These are phyloP conservation scores for Belonocnema kinseyi DNA, from an alignment of 1,140 invertebrate genomes.

Conservation along the genomic window DNA sequence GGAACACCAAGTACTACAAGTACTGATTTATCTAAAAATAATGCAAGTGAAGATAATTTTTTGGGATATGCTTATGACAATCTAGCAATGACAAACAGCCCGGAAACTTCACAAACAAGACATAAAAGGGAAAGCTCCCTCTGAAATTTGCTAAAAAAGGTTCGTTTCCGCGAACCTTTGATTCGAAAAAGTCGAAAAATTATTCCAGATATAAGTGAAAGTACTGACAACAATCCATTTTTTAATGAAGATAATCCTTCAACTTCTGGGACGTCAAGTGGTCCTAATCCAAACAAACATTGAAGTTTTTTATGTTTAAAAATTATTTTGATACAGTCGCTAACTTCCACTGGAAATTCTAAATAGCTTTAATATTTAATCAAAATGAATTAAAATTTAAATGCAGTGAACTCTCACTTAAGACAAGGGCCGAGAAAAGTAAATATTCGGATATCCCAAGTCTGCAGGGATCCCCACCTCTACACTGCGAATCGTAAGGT, in stretches of 20 bases:
- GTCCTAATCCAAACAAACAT: neutral
- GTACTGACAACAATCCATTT: neutral
- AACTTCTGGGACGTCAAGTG: neutral
- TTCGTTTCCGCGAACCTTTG: slow-evolving; percentile 19
- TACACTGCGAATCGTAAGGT: no score
- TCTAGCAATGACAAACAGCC: slow-evolving; percentile 80
- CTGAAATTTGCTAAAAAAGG: slow-evolving; percentile 43
- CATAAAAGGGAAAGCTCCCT: slow-evolving; percentile 70
- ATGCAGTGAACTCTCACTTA: no score
- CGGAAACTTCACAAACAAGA: slow-evolving; percentile 65
- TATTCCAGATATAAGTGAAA: neutral
- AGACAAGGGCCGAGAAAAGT: no score
- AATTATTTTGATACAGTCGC: neutral
- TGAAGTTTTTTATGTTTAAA: neutral
- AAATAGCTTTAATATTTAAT: no score
- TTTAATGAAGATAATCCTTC: neutral
- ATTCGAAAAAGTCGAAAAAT: neutral
- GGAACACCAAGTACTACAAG: slow-evolving; percentile 77
- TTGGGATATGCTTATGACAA: slow-evolving; percentile 84
- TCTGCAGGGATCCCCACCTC: no score
- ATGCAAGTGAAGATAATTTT: slow-evolving; percentile 81
- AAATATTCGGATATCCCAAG: no score
- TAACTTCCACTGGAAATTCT: no score
- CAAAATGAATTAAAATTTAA: no score
- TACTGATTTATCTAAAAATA: slow-evolving; percentile 75